A percentile compares a stretch with the other conserved stretches of the same genome.
These are phyloP conservation scores for Anas flavirostris DNA, from an alignment of 2,797 vertebrate species.

Conservation along the genomic window DNA sequence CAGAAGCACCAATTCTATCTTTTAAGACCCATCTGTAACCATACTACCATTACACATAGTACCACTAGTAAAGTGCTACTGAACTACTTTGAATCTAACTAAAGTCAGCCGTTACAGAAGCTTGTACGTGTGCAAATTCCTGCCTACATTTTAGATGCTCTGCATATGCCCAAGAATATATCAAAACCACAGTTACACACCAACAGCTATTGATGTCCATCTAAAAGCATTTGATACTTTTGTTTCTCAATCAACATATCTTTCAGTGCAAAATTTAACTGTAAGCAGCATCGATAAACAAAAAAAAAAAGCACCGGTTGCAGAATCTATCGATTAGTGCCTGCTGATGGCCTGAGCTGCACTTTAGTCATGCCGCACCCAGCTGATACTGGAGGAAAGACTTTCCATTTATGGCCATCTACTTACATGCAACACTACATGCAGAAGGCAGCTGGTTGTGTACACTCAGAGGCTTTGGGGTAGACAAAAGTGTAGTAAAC, in stretches of 20 bases:
- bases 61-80: neutral
- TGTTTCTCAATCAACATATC: slow-evolving; percentile 24
- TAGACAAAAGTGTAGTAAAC: slow-evolving; percentile 23
- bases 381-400: slow-evolving; percentile 84
- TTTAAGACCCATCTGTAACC: slow-evolving; percentile 20
- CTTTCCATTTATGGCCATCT: slow-evolving; percentile 87
- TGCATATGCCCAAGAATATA: neutral
- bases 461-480: slow-evolving; percentile 86
- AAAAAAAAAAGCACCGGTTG: slow-evolving; percentile 48
- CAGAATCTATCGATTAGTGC: slow-evolving; percentile 72
- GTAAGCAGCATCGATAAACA: slow-evolving; percentile 51
- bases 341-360: slow-evolving; percentile 80
- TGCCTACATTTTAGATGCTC: neutral
- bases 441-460: slow-evolving; percentile 87
- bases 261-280: slow-evolving; percentile 50
- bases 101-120: neutral
- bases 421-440: slow-evolving; percentile 97
- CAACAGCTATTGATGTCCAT: slow-evolving; percentile 10
- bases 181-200: neutral
- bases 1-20: neutral
- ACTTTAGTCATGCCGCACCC: slow-evolving; percentile 87
- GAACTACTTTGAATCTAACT: neutral
- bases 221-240: slow-evolving; percentile 49
- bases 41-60: neutral
- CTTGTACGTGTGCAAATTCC: neutral